Conservation (phyloP, 2,113 vertebrate genomes). For the Asarcornis scutulata region DNA sequence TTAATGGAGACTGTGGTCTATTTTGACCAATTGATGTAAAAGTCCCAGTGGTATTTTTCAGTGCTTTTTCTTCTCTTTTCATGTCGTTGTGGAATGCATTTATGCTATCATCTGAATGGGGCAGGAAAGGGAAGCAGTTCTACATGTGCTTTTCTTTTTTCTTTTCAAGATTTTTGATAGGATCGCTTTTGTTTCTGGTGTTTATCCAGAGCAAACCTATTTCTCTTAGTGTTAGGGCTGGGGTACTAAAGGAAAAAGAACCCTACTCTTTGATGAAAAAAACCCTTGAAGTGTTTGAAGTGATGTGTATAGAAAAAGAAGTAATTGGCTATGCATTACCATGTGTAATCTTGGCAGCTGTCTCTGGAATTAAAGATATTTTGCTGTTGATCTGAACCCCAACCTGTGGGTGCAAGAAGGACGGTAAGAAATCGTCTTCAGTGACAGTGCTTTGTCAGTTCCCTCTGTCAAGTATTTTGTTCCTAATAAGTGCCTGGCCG, state of each 20-base stretch:
- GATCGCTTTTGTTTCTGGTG: not conserved
- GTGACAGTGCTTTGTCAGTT: not conserved
- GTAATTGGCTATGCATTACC: fast-evolving
- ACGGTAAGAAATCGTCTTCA: fast-evolving
- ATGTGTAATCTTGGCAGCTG: not conserved
- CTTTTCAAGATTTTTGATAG: not conserved
- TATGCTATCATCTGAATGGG: not conserved
- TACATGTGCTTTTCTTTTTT: not conserved
- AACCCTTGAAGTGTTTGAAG: not conserved
- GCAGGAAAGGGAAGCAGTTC: not conserved
- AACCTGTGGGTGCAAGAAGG: not conserved
- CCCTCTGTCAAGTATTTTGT: not conserved
- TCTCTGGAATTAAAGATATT: not conserved
- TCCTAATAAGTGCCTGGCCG: not conserved
- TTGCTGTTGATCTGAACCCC: not conserved
- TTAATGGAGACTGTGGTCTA: fast-evolving
- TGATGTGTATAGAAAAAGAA: fast-evolving
- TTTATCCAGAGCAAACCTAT: not conserved
- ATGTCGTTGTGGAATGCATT: not conserved
- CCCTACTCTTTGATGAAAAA: not conserved
- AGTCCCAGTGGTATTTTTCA: not conserved
- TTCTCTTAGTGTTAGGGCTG: too few relatives aligned
- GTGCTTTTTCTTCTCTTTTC: not conserved
- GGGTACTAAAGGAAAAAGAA: not conserved
- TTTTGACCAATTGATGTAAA: not conserved